Conservation (phyloP, 1,140 invertebrate species). For the Aphis craccivora region DNA sequence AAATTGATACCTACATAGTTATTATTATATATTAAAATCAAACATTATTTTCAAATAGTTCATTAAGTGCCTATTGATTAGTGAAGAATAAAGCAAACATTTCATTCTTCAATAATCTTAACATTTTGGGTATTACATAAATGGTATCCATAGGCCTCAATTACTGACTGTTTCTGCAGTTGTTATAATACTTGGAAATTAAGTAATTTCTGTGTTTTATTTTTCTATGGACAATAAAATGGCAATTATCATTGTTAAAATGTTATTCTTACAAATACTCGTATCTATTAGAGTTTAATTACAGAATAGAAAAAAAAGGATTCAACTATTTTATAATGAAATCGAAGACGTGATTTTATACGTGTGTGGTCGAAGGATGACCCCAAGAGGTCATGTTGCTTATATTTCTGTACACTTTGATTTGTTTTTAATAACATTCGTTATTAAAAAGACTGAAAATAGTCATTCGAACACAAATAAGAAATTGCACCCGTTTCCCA, state of each 20-base stretch:
- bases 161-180: background rate
- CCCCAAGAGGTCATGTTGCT: slow-evolving; percentile 1
- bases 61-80: slow-evolving; percentile 2
- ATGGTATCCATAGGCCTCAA: background rate
- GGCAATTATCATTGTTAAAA: slow-evolving; percentile 1
- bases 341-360: background rate
- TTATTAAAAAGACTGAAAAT: background rate
- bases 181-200: background rate
- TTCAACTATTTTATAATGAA: slow-evolving; percentile 30
- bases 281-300: background rate
- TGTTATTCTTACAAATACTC: background rate
- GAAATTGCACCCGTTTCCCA: slow-evolving; percentile 24
- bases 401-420: background rate
- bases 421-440: slow-evolving; percentile 45
- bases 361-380: slow-evolving; percentile 29
- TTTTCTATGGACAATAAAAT: background rate
- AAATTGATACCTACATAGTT: background rate
- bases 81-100: background rate
- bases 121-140: background rate
- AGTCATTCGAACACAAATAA: background rate
- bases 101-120: slow-evolving; percentile 2
- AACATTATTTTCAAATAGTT: background rate
- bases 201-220: slow-evolving; percentile 9
- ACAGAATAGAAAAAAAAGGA: background rate
- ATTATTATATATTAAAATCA: background rate